Evolutionary conservation across 92 coral and sea anemone species (phyloP).

Genomic region (Epizoanthus rinbou): DNA sequence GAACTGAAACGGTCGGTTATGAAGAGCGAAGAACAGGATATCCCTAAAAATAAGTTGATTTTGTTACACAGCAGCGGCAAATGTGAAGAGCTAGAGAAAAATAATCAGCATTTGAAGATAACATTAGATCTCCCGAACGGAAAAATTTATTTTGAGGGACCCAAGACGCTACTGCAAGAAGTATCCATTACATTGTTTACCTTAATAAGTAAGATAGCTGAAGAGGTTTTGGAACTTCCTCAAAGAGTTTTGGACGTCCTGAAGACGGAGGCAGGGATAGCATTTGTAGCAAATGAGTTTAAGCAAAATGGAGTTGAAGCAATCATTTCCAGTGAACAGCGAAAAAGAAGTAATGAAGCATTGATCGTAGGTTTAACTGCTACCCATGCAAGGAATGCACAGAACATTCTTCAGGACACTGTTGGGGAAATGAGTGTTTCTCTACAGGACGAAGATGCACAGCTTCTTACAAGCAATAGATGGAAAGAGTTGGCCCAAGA

Average conservation of each 20-base stretch:
- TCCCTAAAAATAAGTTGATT: background rate
- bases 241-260: conserved; percentile 34
- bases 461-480: conserved; percentile 8
- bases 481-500: conserved; percentile 30
- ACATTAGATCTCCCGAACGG: background rate
- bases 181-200: conserved; percentile 4
- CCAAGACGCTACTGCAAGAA: conserved; percentile 22
- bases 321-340: conserved; percentile 15
- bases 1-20: conserved; percentile 36
- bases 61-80: conserved; percentile 19
- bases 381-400: conserved; percentile 20
- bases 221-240: conserved; percentile 21
- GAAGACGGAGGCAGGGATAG: background rate
- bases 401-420: background rate
- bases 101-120: conserved; percentile 32
- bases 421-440: conserved; percentile 30
- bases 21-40: background rate
- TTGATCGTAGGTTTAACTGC: conserved; percentile 27
- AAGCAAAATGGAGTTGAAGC: conserved; percentile 33
- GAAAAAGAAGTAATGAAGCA: conserved; percentile 30
- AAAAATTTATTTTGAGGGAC: conserved; percentile 38
- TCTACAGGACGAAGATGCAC: conserved; percentile 39
- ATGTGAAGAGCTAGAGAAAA: conserved; percentile 9
- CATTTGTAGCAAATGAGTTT: conserved; percentile 9
- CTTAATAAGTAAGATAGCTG: conserved; percentile 23